Conservation (phyloP, 2,888 invertebrate species). For the Sympetrum striolatum region DNA sequence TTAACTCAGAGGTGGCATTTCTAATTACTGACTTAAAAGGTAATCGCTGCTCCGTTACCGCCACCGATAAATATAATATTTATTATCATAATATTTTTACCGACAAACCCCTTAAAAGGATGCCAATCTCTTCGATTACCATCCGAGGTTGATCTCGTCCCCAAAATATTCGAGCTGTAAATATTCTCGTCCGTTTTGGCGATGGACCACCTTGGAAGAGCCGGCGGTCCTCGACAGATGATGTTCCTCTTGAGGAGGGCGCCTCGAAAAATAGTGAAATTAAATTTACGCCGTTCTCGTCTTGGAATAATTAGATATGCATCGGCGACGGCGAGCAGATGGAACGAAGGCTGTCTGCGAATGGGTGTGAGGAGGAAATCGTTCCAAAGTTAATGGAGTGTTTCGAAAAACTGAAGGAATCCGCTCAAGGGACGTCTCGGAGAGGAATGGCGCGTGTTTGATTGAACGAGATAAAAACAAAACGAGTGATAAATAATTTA, state of each 20-base stretch:
- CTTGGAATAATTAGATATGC: neutral
- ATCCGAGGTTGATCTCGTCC: neutral
- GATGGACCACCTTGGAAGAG: neutral
- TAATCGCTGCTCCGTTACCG: no score
- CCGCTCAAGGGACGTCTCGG: neutral
- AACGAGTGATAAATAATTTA: no score
- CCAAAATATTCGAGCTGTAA: neutral
- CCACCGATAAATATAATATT: no score
- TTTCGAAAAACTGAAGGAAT: neutral
- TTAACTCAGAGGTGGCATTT: no score
- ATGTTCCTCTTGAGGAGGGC: neutral
- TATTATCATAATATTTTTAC: neutral
- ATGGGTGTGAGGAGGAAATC: neutral
- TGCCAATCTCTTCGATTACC: neutral
- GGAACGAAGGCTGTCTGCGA: neutral
- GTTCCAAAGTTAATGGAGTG: neutral
- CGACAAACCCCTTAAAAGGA: neutral
- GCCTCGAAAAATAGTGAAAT: neutral
- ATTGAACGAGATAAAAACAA: no score
- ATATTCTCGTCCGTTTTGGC: neutral
- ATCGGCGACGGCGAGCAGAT: neutral
- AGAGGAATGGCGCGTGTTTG: neutral
- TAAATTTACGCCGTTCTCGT: neutral
- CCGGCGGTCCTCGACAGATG: neutral
- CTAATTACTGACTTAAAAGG: no score